Base-by-base conservation (phyloP, 2,113 vertebrate species). In the Miniopterus natalensis region DNA sequence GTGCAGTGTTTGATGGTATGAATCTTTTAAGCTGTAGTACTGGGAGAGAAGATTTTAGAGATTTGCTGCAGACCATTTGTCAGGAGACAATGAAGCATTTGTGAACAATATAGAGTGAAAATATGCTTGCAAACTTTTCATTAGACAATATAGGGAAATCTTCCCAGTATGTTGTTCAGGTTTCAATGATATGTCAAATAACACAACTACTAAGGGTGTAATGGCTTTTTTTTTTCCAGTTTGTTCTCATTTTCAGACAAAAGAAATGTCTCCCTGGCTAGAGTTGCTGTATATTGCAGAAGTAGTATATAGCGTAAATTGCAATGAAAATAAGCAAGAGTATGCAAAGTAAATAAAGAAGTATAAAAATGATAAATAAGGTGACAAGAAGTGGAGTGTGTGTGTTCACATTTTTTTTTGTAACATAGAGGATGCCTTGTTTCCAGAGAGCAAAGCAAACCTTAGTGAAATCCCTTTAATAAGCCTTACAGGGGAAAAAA, bases 51-150 rank as follows among this genome's bases (percentile, higher is more conserved):
- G 97, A 97, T 98, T 98, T 97, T 95, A 96, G 94, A 98, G 97
- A 98, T 98, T 98, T 98, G 94, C 96, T 95, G 95, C 96, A 98
- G 96, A 97, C 80, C 87, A 89, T 98, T 98, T 98, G 97, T 98
- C 98, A 97, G 96, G 96, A 94, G 97, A 98, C 97, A 96, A 96
- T 96, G 95, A 97, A 93, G 81, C 95, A 97, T 97, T 97, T 95
- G 88, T 97, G 94, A 98, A 96, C 78, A 97, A 95, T 96, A 96
- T 81, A 59, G 65, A 88, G 92, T 85, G 94, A 77, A 96, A 98
- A 97, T 96, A 70, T 78, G 83, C 95, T 95, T 96, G 85, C 79
- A 95, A 57, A 96, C 92, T 98, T 97, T 98, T 97, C 95, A 83
- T 96, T 92, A 70, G 92, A 74, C 70, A 84, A n/a, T 36, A 14